Percentiles rank a stretch among this genome's conserved stretches.
Evolutionary conservation across 2,888 invertebrate species (phyloP).

Genomic region (Acronicta aceris): DNA sequence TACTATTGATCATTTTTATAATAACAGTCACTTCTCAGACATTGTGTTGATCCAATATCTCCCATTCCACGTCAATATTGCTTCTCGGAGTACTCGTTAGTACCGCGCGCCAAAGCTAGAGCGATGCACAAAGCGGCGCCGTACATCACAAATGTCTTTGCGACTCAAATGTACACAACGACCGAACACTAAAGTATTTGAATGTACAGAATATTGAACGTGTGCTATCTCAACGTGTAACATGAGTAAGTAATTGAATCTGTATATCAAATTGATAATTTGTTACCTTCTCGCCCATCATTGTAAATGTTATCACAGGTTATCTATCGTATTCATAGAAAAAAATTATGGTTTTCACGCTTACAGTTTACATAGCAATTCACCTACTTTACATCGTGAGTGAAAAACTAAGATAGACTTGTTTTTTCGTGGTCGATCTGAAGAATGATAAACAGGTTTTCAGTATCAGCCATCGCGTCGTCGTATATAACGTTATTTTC

Average conservation of each 20-base stretch:
- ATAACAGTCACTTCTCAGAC: background rate
- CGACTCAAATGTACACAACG: constrained; percentile 1
- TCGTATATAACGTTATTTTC: too few relatives aligned
- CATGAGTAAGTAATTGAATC: background rate
- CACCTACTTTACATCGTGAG: too few relatives aligned
- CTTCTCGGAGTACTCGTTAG: constrained; percentile 14
- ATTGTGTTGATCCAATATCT: constrained; percentile 2
- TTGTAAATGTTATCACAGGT: background rate
- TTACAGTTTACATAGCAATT: too few relatives aligned
- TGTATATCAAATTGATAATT: background rate
- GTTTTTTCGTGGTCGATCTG: too few relatives aligned
- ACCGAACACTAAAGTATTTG: constrained; percentile 6
- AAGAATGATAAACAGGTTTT: too few relatives aligned
- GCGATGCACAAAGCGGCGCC: constrained; percentile 14
- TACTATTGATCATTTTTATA: too few relatives aligned
- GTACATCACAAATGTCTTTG: constrained; percentile 8
- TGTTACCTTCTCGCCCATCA: background rate
- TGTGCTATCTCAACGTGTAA: background rate
- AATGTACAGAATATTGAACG: background rate
- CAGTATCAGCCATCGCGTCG: too few relatives aligned
- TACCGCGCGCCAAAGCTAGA: constrained; percentile 11
- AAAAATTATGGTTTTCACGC: too few relatives aligned
- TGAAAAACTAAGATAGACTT: too few relatives aligned
- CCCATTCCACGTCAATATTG: constrained; percentile 1
- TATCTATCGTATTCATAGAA: too few relatives aligned